phyloP scores from a whole-genome alignment of 2,888 invertebrate species.

The Andrena fulva region DNA sequence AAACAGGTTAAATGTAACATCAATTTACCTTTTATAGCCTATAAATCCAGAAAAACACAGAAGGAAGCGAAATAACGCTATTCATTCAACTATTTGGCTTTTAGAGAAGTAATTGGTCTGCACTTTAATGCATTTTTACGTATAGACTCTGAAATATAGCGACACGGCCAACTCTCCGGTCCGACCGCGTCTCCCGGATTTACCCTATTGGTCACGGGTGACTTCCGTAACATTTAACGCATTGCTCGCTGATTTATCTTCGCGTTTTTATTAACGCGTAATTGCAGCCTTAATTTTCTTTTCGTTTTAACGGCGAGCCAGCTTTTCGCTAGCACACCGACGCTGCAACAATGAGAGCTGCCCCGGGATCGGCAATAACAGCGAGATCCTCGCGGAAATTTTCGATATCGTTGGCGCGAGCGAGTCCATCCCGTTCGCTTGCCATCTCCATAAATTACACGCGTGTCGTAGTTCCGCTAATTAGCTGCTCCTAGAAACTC shows the following conservation, averaged over 20 bases:
- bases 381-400: background rate
- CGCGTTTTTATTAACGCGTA: background rate
- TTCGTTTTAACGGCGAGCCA: background rate
- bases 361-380: background rate
- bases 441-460: constrained; percentile 19
- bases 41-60: too few relatives aligned
- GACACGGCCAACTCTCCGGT: too few relatives aligned
- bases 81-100: too few relatives aligned
- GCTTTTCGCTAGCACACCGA: background rate
- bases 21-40: too few relatives aligned
- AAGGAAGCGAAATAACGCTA: too few relatives aligned
- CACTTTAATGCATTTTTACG: too few relatives aligned
- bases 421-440: background rate
- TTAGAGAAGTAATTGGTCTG: too few relatives aligned
- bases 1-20: too few relatives aligned
- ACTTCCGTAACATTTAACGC: background rate
- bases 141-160: too few relatives aligned
- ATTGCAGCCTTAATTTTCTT: constrained; percentile 2
- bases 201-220: constrained; percentile 4
- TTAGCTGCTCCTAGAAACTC: constrained; percentile 51
- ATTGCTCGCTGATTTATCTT: background rate
- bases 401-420: background rate
- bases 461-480: constrained; percentile 50
- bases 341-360: too few relatives aligned
- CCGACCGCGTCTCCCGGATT: too few relatives aligned